A percentile compares a stretch with the other conserved stretches of the same genome.
Evolutionary conservation across 2,797 vertebrate species (phyloP).

Genomic region (Pempheris klunzingeri): DNA sequence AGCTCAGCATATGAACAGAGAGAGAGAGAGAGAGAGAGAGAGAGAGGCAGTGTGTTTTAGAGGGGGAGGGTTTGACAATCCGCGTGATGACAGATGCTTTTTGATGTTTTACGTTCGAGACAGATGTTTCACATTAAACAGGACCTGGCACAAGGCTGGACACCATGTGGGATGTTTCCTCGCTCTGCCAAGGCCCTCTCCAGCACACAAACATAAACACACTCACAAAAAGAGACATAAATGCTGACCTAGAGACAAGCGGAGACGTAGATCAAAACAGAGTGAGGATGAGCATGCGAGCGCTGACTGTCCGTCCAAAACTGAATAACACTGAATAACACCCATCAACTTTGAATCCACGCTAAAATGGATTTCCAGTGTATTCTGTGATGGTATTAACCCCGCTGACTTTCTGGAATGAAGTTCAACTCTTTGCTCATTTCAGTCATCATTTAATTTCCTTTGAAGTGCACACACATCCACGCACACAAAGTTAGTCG

Average conservation of each 20-base stretch:
- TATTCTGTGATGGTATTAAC: constrained; percentile 45
- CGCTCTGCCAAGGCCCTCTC: constrained; percentile 20
- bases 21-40: background rate
- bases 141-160: constrained; percentile 50
- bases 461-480: constrained; percentile 35
- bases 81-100: constrained; percentile 28
- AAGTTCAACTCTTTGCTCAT: constrained; percentile 18
- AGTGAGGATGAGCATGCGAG: background rate
- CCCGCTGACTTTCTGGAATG: constrained; percentile 26
- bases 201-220: constrained; percentile 47
- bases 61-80: constrained; percentile 31
- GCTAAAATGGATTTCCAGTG: constrained; percentile 38
- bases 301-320: constrained; percentile 30
- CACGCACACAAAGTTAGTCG: constrained; percentile 17
- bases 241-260: constrained; percentile 43
- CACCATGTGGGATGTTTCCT: constrained; percentile 42
- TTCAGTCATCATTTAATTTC: constrained; percentile 38
- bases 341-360: constrained; percentile 35
- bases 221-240: constrained; percentile 24
- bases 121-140: constrained; percentile 73
- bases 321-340: constrained; percentile 23
- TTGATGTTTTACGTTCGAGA: constrained; percentile 57
- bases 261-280: constrained; percentile 25
- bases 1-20: background rate
- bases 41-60: background rate